phyloP scores from a whole-genome alignment of 2,888 invertebrate species.

The Timema cristinae region DNA sequence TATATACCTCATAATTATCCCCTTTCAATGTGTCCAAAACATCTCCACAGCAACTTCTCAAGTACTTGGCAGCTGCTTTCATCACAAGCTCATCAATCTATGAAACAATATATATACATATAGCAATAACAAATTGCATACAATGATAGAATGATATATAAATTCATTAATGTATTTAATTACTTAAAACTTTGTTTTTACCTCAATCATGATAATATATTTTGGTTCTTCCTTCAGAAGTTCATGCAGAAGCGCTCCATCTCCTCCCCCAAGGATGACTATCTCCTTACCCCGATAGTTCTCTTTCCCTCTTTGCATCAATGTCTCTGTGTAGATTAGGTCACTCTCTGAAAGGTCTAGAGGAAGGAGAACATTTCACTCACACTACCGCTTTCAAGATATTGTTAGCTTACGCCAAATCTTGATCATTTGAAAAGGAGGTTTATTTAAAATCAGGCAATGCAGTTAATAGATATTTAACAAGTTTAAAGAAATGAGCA shows the following conservation, averaged over 20 bases:
- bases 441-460: no score
- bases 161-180: no score
- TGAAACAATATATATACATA: slow-evolving; percentile 26
- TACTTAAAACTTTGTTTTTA: slow-evolving; percentile 33
- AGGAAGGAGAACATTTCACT: background rate
- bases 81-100: slow-evolving; percentile 89
- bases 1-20: slow-evolving; percentile 74
- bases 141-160: no score
- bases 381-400: no score
- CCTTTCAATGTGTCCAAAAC: slow-evolving; percentile 74
- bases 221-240: slow-evolving; percentile 85
- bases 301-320: slow-evolving; percentile 83
- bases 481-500: no score
- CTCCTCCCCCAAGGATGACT: slow-evolving; percentile 90
- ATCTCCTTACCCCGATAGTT: slow-evolving; percentile 83
- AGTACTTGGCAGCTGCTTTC: slow-evolving; percentile 77
- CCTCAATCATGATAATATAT: slow-evolving; percentile 86
- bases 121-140: no score
- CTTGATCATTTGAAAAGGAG: no score
- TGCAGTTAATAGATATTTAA: no score
- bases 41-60: slow-evolving; percentile 82
- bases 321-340: slow-evolving; percentile 84
- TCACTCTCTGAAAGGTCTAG: slow-evolving; percentile 89
- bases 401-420: no score
- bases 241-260: slow-evolving; percentile 87